Conservation (phyloP, 2,113 vertebrate species). For the Lophura nycthemera region DNA sequence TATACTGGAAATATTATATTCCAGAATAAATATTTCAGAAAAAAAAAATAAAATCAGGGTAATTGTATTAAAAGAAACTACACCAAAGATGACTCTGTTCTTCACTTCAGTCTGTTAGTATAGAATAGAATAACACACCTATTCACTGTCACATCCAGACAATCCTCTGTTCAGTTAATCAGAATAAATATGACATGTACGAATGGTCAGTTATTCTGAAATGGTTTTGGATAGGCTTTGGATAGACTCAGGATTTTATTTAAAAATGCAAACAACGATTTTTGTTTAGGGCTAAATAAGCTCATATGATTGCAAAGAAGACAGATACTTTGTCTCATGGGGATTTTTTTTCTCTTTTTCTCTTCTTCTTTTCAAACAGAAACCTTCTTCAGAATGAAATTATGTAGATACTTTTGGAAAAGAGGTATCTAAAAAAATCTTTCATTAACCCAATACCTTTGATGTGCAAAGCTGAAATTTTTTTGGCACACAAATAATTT, state of each 20-base stretch:
- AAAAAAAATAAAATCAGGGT: neutral
- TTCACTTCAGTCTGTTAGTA: neutral
- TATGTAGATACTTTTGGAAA: neutral
- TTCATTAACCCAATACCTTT: neutral
- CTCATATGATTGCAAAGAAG: neutral
- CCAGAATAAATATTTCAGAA: neutral
- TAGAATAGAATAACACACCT: neutral
- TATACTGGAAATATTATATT: neutral
- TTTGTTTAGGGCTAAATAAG: neutral
- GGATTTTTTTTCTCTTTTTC: neutral
- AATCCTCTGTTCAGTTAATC: neutral
- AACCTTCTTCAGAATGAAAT: neutral
- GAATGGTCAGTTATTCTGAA: neutral
- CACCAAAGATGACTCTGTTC: neutral
- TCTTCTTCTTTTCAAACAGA: neutral
- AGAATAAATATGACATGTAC: neutral
- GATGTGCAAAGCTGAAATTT: neutral
- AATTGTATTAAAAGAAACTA: neutral
- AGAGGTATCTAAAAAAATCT: neutral
- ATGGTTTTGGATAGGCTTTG: neutral
- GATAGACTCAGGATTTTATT: neutral
- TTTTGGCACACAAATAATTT: neutral
- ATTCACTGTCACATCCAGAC: neutral
- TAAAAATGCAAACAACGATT: neutral
- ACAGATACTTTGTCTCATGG: rapidly evolving